These are phyloP conservation scores for Montipora capitata DNA, from an alignment of 92 coral and sea anemone species.

Conservation along the genomic window DNA sequence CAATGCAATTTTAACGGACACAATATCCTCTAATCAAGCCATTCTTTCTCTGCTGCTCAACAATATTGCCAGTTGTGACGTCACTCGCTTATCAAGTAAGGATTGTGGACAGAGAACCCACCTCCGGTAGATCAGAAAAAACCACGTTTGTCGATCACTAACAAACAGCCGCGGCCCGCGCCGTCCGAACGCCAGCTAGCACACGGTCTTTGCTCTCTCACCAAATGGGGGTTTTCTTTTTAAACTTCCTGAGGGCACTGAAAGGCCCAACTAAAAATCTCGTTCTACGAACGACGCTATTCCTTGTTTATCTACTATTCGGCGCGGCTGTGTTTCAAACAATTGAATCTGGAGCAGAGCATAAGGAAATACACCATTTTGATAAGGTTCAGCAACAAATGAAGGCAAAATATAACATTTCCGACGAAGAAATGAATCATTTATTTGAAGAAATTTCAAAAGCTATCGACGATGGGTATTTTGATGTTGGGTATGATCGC, in stretches of 20 bases:
- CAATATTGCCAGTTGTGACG: slow-evolving; percentile 87
- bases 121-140: slow-evolving; percentile 85
- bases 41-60: slow-evolving; percentile 71
- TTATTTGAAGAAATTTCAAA: slow-evolving; percentile 91
- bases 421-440: slow-evolving; percentile 88
- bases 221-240: slow-evolving; percentile 98
- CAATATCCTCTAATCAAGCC: slow-evolving; percentile 83
- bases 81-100: slow-evolving; percentile 84
- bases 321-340: slow-evolving; percentile 99
- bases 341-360: slow-evolving; percentile 98
- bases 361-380: slow-evolving; percentile 87
- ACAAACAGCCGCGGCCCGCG: slow-evolving; percentile 49
- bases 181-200: slow-evolving; percentile 28
- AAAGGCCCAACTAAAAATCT: slow-evolving; percentile 98
- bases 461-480: slow-evolving; percentile 98
- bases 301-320: slow-evolving; percentile 90
- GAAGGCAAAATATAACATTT: slow-evolving; percentile 91
- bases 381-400: slow-evolving; percentile 85
- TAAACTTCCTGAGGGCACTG: slow-evolving; percentile 96
- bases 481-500: slow-evolving; percentile 92
- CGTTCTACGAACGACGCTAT: slow-evolving; percentile 85
- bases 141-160: slow-evolving; percentile 63
- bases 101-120: slow-evolving; percentile 84
- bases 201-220: slow-evolving; percentile 43
- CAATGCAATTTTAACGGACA: slow-evolving; percentile 67